Base-by-base conservation (phyloP, 2,888 invertebrate genomes). In the Rambutsinella grinnellia region DNA sequence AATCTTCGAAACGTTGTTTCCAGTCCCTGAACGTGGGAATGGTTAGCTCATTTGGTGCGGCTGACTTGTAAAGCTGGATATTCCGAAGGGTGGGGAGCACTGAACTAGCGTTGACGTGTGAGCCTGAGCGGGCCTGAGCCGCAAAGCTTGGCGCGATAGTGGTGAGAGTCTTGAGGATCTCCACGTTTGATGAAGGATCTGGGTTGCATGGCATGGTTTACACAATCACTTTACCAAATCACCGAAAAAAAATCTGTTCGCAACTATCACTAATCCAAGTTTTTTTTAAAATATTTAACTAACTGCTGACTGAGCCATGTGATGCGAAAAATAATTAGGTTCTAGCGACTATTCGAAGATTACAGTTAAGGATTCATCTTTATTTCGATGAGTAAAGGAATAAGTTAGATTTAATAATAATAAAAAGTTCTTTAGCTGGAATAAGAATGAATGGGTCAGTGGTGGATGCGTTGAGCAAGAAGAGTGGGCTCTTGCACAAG, bases 261-360 rank as follows among this genome's bases (percentile, higher is more conserved):
- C 21, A 56, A 15, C 24, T 15, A 27, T 27, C 8, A 26, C 23
- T 57, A 10, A 15, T 17, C n/a, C n/a, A n/a, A n/a, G n/a, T n/a
- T 57, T 19, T 17, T 47, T 6, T 13, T 62, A 19, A 24, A 49
- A 62, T 10, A 6, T n/a, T 8, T 57, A 24, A 23, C 26, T 26
- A 17, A 49, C 13, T 62, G 27, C 19, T 26, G 62, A 62, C 62
- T 62, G 62, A 47, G 62, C 62, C 62, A 62, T 62, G 62, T 49
- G 47, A n/a, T 62, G 49, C n/a, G n/a, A n/a, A n/a, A n/a, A n/a
- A n/a, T n/a, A n/a, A n/a, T n/a, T n/a, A n/a, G n/a, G n/a, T n/a
- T n/a, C n/a, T n/a, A n/a, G n/a, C n/a, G n/a, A n/a, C n/a, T n/a
- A n/a, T n/a, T n/a, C n/a, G n/a, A n/a, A n/a, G n/a, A n/a, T n/a